phyloP scores from a whole-genome alignment of 2,888 invertebrate genomes.

The Ophion costatus region DNA sequence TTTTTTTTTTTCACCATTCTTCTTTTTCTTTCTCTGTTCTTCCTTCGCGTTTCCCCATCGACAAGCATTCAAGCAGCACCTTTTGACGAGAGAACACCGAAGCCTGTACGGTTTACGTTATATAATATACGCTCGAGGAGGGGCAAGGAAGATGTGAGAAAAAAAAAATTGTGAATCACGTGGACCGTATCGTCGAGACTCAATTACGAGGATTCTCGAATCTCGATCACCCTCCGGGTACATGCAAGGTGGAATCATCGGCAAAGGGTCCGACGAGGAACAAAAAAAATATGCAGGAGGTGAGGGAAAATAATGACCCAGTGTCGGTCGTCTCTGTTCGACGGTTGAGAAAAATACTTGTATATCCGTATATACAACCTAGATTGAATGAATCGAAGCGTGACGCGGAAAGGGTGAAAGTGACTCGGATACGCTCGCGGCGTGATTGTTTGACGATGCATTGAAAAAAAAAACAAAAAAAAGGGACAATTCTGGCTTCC shows the following conservation, averaged over 20 bases:
- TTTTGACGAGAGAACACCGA: slow-evolving; percentile 48
- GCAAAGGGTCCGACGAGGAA: not conserved
- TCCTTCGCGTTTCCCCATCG: slow-evolving; percentile 65
- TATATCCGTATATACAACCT: slow-evolving; percentile 18
- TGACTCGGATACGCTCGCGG: slow-evolving; percentile 58
- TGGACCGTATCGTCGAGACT: slow-evolving; percentile 54
- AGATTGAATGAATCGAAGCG: slow-evolving; percentile 57
- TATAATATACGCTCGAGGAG: slow-evolving; percentile 8
- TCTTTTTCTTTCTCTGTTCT: slow-evolving; percentile 16
- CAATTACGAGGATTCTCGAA: slow-evolving; percentile 37
- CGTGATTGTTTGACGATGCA: slow-evolving; percentile 54
- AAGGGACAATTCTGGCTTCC: slow-evolving; percentile 47
- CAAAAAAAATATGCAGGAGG: slow-evolving; percentile 3
- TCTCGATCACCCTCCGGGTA: slow-evolving; percentile 1
- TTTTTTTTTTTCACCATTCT: slow-evolving; percentile 29
- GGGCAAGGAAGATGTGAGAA: not conserved
- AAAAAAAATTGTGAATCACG: slow-evolving; percentile 31
- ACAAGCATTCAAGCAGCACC: slow-evolving; percentile 69
- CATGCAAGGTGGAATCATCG: not conserved
- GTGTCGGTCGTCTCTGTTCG: slow-evolving; percentile 35
- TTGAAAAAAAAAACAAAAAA: slow-evolving; percentile 31
- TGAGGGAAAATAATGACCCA: slow-evolving; percentile 25
- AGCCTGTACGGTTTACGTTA: slow-evolving; percentile 5
- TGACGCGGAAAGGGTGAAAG: slow-evolving; percentile 57
- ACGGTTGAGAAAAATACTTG: slow-evolving; percentile 44